Conservation (phyloP, 2,113 vertebrate genomes). For the Cheirogaleus medius region DNA sequence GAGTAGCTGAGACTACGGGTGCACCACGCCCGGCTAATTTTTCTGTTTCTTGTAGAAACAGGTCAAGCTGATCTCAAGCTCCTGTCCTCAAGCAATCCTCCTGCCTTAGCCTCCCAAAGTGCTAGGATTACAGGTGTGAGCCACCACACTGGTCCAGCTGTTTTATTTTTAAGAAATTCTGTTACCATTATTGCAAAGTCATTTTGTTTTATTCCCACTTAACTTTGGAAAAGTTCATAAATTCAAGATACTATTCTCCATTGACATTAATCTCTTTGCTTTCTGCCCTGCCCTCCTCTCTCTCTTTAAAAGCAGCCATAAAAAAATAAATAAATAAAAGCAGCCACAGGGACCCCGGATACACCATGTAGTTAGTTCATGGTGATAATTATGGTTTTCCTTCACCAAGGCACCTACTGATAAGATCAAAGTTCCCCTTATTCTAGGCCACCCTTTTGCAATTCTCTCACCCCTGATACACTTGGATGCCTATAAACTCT, state of each 20-base stretch:
- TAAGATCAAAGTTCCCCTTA: neutral
- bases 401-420: neutral
- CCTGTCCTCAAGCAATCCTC: no score
- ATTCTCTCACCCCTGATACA: neutral
- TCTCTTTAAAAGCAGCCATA: neutral
- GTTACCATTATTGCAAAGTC: neutral
- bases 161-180: neutral
- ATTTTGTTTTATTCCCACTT: slow-evolving; percentile 17
- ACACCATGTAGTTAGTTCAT: neutral
- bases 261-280: neutral
- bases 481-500: neutral
- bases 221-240: neutral
- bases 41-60: no score
- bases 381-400: neutral
- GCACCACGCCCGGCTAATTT: no score
- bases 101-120: no score
- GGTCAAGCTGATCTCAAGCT: no score
- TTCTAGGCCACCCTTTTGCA: neutral
- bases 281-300: neutral
- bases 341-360: neutral
- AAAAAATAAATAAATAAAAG: no score
- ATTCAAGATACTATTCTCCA: neutral
- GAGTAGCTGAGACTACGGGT: no score
- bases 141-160: no score
- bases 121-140: no score